Percentiles rank a stretch among this genome's conserved stretches.
Evolutionary conservation across 2,888 invertebrate genomes (phyloP).

Genomic region (Gymnoscelis rufifasciata): DNA sequence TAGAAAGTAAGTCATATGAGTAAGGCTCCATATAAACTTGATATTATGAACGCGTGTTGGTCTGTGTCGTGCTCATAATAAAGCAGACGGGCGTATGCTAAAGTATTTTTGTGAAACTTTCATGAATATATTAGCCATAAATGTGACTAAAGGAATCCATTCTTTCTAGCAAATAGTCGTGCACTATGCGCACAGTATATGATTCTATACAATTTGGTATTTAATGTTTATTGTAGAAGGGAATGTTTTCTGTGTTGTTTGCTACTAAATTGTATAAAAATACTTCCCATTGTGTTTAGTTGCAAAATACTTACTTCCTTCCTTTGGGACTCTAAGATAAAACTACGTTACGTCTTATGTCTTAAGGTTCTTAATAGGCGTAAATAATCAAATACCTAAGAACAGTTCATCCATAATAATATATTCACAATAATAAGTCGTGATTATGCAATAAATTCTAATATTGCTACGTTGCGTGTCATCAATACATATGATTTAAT

Average conservation of each 20-base stretch:
- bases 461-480: neutral
- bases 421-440: neutral
- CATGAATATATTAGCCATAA: slow-evolving; percentile 80
- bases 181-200: slow-evolving; percentile 13
- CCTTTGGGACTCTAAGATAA: too few species aligned
- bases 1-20: slow-evolving; percentile 35
- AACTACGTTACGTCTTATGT: too few species aligned
- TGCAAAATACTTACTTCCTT: too few species aligned
- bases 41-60: slow-evolving; percentile 41
- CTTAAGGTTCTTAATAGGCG: too few species aligned
- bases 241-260: too few species aligned
- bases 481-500: slow-evolving; percentile 10
- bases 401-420: too few species aligned
- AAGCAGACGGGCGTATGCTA: slow-evolving; percentile 57
- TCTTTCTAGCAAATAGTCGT: slow-evolving; percentile 42
- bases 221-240: neutral
- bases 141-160: slow-evolving; percentile 76
- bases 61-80: slow-evolving; percentile 54
- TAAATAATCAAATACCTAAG: too few species aligned
- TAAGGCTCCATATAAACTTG: slow-evolving; percentile 43
- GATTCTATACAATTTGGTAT: neutral
- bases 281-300: too few species aligned
- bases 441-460: neutral
- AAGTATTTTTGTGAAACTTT: slow-evolving; percentile 74
- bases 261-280: too few species aligned